These are phyloP conservation scores for Nebria salina DNA, from an alignment of 2,888 invertebrate species.

Conservation along the genomic window DNA sequence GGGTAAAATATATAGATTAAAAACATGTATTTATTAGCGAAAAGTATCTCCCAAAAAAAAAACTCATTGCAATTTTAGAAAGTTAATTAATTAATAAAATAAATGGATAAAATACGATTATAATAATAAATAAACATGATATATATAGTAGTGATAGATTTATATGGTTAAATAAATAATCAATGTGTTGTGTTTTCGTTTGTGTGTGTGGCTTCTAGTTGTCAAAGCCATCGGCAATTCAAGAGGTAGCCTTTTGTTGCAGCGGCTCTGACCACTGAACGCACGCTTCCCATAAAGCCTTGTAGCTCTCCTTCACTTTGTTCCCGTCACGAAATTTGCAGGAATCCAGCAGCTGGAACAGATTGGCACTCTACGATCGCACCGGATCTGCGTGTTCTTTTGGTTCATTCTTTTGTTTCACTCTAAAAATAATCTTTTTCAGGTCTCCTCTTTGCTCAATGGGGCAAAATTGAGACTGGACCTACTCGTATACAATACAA, in stretches of 20 bases:
- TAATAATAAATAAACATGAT: background rate
- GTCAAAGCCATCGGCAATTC: constrained; percentile 61
- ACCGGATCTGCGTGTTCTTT: constrained; percentile 27
- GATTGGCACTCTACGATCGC: constrained; percentile 25
- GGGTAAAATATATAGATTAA: background rate
- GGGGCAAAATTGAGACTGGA: constrained; percentile 76
- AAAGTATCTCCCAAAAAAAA: too few species aligned
- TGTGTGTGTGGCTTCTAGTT: constrained; percentile 60
- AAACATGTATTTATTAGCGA: too few species aligned
- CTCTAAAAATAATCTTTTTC: constrained; percentile 66
- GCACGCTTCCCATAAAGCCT: constrained; percentile 56
- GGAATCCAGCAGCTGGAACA: constrained; percentile 46
- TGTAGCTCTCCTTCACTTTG: constrained; percentile 54
- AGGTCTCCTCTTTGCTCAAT: constrained; percentile 76
- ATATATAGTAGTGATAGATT: constrained; percentile 3
- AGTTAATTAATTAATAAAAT: background rate
- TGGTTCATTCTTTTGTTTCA: constrained; percentile 21
- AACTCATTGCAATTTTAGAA: background rate
- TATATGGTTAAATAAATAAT: constrained; percentile 6
- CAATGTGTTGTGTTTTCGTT: constrained; percentile 22
- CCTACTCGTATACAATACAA: constrained; percentile 34
- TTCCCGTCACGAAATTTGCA: constrained; percentile 52
- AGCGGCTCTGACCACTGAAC: constrained; percentile 64
- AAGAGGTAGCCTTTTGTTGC: constrained; percentile 60
- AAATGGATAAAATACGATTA: background rate